A percentile compares a stretch with the other conserved stretches of the same genome.
These are phyloP conservation scores for Rhinella marina DNA, from an alignment of 2,797 vertebrate species.

Conservation along the genomic window DNA sequence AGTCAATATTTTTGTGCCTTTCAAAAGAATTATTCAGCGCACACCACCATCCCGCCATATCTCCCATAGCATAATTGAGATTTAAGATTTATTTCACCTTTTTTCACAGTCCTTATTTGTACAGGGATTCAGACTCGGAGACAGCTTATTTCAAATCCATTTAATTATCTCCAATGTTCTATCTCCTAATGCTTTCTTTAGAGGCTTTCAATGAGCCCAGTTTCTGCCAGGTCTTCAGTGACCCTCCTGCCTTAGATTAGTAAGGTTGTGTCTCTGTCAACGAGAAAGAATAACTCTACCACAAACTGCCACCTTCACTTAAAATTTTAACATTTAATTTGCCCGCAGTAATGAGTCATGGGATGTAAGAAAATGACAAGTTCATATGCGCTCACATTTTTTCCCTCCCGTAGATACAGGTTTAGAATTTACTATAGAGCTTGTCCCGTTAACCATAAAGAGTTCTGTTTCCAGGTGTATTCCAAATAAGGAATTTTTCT, in stretches of 20 bases:
- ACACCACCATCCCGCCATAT: constrained; percentile 51
- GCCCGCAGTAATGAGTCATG: constrained; percentile 43
- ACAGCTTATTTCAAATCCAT: constrained; percentile 59
- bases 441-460: neutral
- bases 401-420: neutral
- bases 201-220: constrained; percentile 36
- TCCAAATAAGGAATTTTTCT: neutral
- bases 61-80: constrained; percentile 60
- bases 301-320: constrained; percentile 43
- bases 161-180: constrained; percentile 57
- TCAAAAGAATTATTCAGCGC: constrained; percentile 59
- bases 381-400: constrained; percentile 18
- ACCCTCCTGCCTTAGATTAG: constrained; percentile 53
- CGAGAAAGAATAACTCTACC: constrained; percentile 36
- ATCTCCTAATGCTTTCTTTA: constrained; percentile 46
- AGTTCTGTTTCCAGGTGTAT: neutral
- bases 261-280: constrained; percentile 47
- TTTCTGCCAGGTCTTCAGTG: constrained; percentile 42
- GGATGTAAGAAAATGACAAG: constrained; percentile 33
- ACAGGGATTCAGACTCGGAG: constrained; percentile 59
- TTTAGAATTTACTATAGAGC: neutral
- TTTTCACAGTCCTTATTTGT: constrained; percentile 57
- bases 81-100: constrained; percentile 62
- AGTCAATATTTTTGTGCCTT: constrained; percentile 60
- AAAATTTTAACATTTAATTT: constrained; percentile 45